phyloP scores from a whole-genome alignment of 1,140 invertebrate genomes.

The Bombus haemorrhoidalis region DNA sequence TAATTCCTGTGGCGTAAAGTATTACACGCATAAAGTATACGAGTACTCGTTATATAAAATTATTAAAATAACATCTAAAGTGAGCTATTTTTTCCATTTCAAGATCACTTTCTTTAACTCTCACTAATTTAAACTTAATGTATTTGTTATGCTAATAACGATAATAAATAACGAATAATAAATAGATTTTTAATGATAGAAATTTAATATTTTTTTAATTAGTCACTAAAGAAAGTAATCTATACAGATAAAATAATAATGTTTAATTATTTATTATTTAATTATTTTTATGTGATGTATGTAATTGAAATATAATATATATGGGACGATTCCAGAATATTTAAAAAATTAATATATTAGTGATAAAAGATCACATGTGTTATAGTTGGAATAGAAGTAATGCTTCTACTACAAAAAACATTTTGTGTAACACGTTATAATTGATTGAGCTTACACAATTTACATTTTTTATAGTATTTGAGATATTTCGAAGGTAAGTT shows the following conservation, averaged over 20 bases:
- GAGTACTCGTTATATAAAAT: no score
- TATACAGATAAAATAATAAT: background rate
- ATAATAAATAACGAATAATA: no score
- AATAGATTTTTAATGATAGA: no score
- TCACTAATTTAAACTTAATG: no score
- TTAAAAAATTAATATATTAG: background rate
- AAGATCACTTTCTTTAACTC: background rate
- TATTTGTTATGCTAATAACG: no score
- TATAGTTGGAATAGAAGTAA: background rate
- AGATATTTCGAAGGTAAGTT: background rate
- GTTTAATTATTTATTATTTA: background rate
- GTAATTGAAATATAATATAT: constrained; percentile 14
- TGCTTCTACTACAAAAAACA: background rate
- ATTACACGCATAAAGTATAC: background rate
- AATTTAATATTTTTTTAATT: background rate
- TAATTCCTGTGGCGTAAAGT: background rate
- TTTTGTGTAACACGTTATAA: background rate
- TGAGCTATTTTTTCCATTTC: background rate
- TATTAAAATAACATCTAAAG: background rate
- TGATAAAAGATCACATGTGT: background rate
- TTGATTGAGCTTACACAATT: background rate
- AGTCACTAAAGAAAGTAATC: background rate
- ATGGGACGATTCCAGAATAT: constrained; percentile 53
- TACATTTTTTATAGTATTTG: background rate
- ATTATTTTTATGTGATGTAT: background rate